Evolutionary conservation across 1,140 invertebrate species (phyloP).

Genomic region (Anastrepha obliqua): DNA sequence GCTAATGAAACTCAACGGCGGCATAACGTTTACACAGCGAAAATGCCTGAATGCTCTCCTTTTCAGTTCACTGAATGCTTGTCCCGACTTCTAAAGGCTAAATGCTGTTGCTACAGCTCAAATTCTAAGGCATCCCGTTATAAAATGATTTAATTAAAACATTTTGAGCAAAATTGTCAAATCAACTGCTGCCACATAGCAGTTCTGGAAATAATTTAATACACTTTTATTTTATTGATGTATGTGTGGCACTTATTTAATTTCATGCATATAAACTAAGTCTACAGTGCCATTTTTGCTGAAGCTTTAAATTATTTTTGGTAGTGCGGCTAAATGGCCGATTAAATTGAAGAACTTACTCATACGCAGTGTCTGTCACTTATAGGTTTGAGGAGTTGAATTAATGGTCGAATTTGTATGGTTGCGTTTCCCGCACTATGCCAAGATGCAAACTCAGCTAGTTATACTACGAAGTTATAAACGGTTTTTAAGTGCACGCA

Average conservation of each 20-base stretch:
- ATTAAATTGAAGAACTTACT: background rate
- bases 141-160: constrained; percentile 9
- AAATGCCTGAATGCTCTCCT: background rate
- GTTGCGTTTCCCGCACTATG: no score
- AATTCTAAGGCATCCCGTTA: background rate
- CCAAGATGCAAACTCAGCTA: no score
- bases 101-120: background rate
- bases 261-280: background rate
- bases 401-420: no score
- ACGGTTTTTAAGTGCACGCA: no score
- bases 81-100: background rate
- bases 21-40: background rate
- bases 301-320: no score
- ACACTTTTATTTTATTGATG: background rate
- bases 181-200: background rate
- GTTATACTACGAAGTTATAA: no score
- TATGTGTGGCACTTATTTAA: background rate
- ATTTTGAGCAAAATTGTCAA: background rate
- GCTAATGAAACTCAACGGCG: background rate
- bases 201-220: background rate
- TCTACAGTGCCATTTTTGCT: background rate
- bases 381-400: no score
- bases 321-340: no score
- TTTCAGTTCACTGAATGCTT: background rate
- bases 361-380: background rate